Percentiles rank a stretch among this genome's conserved stretches.
These are phyloP conservation scores for Rattus norvegicus DNA, from an alignment of 2,113 vertebrate genomes.

Conservation along the genomic window DNA sequence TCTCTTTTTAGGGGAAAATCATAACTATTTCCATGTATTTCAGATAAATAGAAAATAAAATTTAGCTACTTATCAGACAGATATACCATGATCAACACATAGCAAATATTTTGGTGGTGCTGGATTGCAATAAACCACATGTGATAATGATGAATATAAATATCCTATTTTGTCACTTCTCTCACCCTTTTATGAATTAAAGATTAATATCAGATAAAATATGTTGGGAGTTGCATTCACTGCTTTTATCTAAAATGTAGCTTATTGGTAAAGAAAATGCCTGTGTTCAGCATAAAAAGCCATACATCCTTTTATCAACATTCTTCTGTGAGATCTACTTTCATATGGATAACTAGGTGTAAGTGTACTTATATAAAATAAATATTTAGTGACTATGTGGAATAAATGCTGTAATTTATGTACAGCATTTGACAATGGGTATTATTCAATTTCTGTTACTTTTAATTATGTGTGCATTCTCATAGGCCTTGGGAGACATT, in stretches of 20 bases:
- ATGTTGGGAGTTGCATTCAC: not conserved
- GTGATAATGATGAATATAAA: not conserved
- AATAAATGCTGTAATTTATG: constrained; percentile 16
- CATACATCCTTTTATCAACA: not conserved
- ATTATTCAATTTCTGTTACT: not conserved
- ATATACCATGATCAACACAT: not conserved
- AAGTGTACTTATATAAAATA: not conserved
- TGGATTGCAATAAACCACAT: not conserved
- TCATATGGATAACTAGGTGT: not conserved
- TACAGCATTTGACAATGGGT: not conserved
- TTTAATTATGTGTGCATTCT: not conserved
- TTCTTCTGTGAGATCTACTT: not conserved
- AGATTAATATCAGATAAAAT: not conserved
- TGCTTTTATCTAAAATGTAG: not conserved
- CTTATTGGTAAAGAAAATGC: not conserved
- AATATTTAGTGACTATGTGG: not conserved
- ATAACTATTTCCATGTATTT: not conserved
- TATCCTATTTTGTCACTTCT: not conserved
- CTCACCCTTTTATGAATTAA: not conserved
- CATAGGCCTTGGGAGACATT: not conserved
- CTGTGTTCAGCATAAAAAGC: not conserved
- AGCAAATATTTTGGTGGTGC: not conserved
- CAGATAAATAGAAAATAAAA: not conserved
- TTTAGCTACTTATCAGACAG: not conserved
- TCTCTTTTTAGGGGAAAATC: not conserved